Base-by-base conservation (phyloP, 2,113 vertebrate species). In the Prionailurus bengalensis region DNA sequence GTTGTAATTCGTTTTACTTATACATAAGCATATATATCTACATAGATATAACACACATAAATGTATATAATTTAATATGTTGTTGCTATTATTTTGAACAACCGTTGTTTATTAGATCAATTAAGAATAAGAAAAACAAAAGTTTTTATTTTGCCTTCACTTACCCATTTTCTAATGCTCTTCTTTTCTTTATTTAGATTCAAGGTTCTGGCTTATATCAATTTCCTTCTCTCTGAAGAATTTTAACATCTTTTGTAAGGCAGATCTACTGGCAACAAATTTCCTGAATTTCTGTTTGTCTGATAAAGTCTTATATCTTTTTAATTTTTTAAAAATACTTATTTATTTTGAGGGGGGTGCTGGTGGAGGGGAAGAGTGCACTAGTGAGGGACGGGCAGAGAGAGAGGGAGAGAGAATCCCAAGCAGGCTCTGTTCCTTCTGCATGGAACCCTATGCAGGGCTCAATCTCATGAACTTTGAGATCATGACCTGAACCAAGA, bases 81-180 rank as follows among this genome's bases (percentile, higher is more conserved):
- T 55, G 2, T 87, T 87, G 76, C 63, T 94, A 70, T 81, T 70
- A 82, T 89, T 94, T 96, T 87, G 36, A 92, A 81, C 25, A 92
- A 76, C 55, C 48, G 15, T 71, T 85, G 55, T 51, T 55, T 93
- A 31, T 78, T 92, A 97, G 51, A 80, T 79, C 51, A 55, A 68
- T 91, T 89, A 92, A 89, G 45, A 89, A 80, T 65, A 61, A 42
- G 33, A 91, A 96, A 83, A 88, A 58, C 29, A 65, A 58, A 76
- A 36, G 1, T 45, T 39, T 89, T 95, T 74, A 71, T 74, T 86
- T 88, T 89, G 81, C 13, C 53, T 81, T 93, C 15, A 85, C 21
- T 61, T 63, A 74, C 25, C 58, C 48, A 61, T 84, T 95, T 76
- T 89, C 9, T 66, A 33, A 61, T 74, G 21, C n/a, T 85, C n/a